phyloP scores from a whole-genome alignment of 1,140 invertebrate species.

The Bombus superbus region DNA sequence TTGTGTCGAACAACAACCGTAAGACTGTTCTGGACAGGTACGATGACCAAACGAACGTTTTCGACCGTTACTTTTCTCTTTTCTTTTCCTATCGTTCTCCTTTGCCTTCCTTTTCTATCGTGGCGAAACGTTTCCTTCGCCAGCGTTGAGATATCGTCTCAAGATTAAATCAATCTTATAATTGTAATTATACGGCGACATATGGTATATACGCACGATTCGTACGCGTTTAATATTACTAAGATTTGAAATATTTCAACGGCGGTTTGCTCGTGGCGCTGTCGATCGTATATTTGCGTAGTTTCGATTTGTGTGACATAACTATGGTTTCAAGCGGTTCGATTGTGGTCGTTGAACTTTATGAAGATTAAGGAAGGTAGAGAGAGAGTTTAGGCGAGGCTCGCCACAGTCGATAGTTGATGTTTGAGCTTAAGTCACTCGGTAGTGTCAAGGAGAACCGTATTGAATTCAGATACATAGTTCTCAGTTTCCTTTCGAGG shows the following conservation, averaged over 20 bases:
- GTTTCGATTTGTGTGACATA: neutral
- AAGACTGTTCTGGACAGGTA: slow-evolving; percentile 17
- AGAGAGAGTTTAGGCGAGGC: neutral
- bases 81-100: neutral
- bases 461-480: neutral
- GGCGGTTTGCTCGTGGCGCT: too few species aligned
- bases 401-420: slow-evolving; percentile 17
- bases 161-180: neutral
- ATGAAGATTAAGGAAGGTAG: slow-evolving; percentile 27
- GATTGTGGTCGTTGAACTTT: slow-evolving; percentile 27
- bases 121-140: neutral
- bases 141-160: too few species aligned
- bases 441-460: slow-evolving; percentile 21
- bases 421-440: neutral
- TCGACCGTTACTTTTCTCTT: neutral
- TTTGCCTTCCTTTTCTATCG: neutral
- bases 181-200: neutral
- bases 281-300: neutral
- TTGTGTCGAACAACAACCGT: neutral
- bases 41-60: neutral
- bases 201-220: neutral
- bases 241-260: neutral
- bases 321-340: slow-evolving; percentile 1
- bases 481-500: neutral
- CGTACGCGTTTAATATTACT: neutral